Percentiles rank a stretch among this genome's conserved stretches.
Conservation (phyloP, 1,140 invertebrate genomes). For the Heterodera schachtii region DNA sequence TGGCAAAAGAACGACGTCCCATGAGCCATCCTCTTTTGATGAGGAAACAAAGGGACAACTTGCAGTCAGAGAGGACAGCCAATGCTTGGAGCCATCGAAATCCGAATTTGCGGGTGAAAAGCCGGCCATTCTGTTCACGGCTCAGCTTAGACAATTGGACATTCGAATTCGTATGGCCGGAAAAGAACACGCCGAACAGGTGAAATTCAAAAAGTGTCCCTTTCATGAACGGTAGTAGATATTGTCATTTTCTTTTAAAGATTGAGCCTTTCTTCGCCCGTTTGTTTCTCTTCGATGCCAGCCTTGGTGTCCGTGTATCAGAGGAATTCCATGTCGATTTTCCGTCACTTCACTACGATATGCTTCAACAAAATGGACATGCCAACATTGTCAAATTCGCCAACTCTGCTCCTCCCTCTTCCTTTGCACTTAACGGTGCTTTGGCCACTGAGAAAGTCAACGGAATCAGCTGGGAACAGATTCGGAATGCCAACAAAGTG, state of each 20-base stretch:
- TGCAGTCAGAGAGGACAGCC: background rate
- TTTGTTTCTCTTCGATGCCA: constrained; percentile 48
- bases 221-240: too few relatives aligned
- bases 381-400: constrained; percentile 1
- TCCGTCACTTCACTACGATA: background rate
- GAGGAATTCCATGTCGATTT: constrained; percentile 50
- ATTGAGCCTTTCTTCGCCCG: constrained; percentile 54
- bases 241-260: constrained; percentile 20
- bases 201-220: background rate
- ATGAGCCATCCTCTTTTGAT: background rate
- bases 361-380: background rate
- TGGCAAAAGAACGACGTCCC: background rate
- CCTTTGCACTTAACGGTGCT: constrained; percentile 18
- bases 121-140: constrained; percentile 33
- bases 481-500: constrained; percentile 28
- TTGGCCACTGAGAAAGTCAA: constrained; percentile 16
- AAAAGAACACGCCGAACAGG: constrained; percentile 27
- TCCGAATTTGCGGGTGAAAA: constrained; percentile 30
- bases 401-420: background rate
- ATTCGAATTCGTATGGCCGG: constrained; percentile 13
- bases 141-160: constrained; percentile 28
- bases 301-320: constrained; percentile 35
- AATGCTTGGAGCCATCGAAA: constrained; percentile 20
- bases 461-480: constrained; percentile 14
- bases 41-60: background rate